Base-by-base conservation (phyloP, 2,888 invertebrate genomes). In the Neoscelio sp. region DNA sequence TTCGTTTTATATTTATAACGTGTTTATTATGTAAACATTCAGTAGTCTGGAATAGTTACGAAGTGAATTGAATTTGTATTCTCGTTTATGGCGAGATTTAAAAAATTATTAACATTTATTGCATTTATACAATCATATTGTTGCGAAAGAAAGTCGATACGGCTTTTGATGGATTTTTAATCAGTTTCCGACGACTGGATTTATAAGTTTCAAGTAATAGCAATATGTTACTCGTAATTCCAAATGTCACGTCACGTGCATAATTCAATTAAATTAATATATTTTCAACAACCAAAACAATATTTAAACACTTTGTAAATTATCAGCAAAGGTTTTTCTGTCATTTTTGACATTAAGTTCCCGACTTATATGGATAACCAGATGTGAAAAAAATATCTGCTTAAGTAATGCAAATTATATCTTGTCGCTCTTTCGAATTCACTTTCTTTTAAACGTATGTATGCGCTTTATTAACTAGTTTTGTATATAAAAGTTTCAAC, bases 21-120 rank as follows among this genome's bases (percentile, higher is more conserved):
- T 35, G 62, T 62, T 62, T 7, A 48, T 65, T 65, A 65, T 52
- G 64, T 65, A 65, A 65, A 65, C 30, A 52, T 38, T 40, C 2
- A 40, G 17, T 17, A n/a, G 17, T 8, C 18, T 20, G 17, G 13
- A 46, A 23, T 1, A 38, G 44, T 12, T 40, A 17, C 42, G 28
- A 40, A 42, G 26, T 56, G 42, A 58, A 33, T 33, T 33, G n/a
- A 33, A 33, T 33, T 33, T 33, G n/a, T 33, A 33, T 6, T 8
- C 7, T 1, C 28, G 7, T 8, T 2, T 28, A 28, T n/a, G 18
- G 20, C 58, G 10, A 5, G 18, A 30, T 44, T 7, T 28, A 18
- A 58, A 44, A 18, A 44, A 44, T 58, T 26, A 44, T 42, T 44
- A 42, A 56, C 10, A 6, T 12, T 46, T 46, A 44, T 46, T 33